These are phyloP conservation scores for Dromas ardeola DNA, from an alignment of 2,113 vertebrate genomes.

Conservation along the genomic window DNA sequence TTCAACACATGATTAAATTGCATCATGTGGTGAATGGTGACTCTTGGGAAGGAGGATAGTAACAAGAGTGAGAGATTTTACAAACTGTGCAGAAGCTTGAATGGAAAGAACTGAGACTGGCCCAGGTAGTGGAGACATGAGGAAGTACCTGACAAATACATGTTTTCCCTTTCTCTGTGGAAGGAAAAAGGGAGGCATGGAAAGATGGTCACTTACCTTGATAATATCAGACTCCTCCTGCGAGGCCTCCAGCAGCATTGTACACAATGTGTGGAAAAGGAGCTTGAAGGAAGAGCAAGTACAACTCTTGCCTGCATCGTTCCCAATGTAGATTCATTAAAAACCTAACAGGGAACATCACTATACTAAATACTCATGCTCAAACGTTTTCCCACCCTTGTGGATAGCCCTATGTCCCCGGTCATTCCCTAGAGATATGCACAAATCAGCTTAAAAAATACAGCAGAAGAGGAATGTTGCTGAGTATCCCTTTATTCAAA, in stretches of 20 bases:
- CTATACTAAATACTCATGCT: not conserved
- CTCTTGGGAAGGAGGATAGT: not conserved
- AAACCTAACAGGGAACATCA: not conserved
- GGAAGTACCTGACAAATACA: not conserved
- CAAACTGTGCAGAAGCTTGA: not conserved
- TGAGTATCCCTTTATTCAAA: conserved; percentile 4
- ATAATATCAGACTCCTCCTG: not conserved
- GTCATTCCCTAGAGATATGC: not conserved
- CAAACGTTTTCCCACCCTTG: not conserved
- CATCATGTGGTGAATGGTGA: not conserved
- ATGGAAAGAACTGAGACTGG: not conserved
- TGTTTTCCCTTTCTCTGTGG: not conserved
- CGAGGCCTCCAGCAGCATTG: not conserved
- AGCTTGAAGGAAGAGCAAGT: not conserved
- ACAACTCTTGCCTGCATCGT: not conserved
- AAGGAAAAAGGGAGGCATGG: not conserved
- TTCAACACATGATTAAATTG: not conserved
- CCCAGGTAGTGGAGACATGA: not conserved
- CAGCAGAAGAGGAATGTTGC: not conserved
- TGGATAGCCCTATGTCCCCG: not conserved
- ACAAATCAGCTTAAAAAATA: not conserved
- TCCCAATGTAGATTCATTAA: not conserved
- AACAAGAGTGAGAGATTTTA: not conserved
- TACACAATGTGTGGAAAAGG: not conserved
- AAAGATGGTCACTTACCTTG: not conserved